Percentiles rank a stretch among this genome's conserved stretches.
phyloP scores from a whole-genome alignment of 2,797 vertebrate species.

The Anas bahamensis region DNA sequence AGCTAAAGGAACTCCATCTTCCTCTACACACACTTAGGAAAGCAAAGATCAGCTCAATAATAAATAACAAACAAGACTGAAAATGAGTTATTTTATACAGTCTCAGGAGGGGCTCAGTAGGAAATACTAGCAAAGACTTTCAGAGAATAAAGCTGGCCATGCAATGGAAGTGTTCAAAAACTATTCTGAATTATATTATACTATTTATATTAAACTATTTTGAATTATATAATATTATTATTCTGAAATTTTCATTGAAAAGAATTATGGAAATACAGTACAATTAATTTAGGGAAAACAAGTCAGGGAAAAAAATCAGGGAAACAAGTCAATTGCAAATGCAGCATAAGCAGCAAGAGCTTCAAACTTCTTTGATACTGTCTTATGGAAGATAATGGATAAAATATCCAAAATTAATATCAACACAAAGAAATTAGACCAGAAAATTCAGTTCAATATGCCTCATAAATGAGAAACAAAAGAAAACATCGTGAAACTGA shows the following conservation, averaged over 20 bases:
- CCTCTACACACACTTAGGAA: background rate
- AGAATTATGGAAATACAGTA: background rate
- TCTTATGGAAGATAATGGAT: background rate
- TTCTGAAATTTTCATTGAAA: background rate
- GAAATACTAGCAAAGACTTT: background rate
- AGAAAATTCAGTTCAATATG: background rate
- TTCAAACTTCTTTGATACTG: background rate
- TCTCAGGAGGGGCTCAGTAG: background rate
- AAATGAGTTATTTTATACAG: background rate
- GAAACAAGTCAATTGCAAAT: background rate
- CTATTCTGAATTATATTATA: background rate
- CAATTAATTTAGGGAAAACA: accelerated
- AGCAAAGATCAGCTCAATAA: background rate
- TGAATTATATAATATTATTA: too few relatives aligned
- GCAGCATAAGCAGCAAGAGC: background rate
- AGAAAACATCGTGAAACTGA: background rate
- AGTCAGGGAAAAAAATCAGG: background rate
- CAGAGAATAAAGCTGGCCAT: background rate
- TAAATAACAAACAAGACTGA: background rate
- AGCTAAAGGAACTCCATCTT: background rate
- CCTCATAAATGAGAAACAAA: background rate
- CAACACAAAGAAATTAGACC: background rate
- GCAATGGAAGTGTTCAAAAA: background rate
- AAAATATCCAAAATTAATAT: background rate
- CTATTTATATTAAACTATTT: too few relatives aligned